These are phyloP conservation scores for Catharus minimus DNA, from an alignment of 2,113 vertebrate species.

Conservation along the genomic window DNA sequence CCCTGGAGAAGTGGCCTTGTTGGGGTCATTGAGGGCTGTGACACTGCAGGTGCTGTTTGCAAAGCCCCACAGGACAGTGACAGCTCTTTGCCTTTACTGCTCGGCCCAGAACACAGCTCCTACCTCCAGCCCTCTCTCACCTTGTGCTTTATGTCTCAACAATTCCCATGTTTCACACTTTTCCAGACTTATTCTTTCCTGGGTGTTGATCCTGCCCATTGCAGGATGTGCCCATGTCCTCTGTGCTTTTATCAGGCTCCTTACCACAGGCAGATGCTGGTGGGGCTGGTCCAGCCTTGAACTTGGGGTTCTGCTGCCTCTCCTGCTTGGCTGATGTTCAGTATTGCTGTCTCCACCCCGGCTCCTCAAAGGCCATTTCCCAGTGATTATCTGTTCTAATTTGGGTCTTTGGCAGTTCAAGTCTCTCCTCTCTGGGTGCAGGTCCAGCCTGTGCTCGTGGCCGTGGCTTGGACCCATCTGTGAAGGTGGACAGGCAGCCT, in stretches of 20 bases:
- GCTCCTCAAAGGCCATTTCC: neutral
- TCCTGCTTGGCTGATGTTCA: neutral
- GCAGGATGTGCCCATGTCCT: fast-evolving
- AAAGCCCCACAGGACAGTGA: neutral
- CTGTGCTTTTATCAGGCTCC: neutral
- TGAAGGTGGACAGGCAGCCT: neutral
- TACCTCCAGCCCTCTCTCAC: neutral
- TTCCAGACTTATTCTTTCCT: neutral
- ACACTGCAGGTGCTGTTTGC: neutral
- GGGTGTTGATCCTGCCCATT: fast-evolving
- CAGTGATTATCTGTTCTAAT: neutral
- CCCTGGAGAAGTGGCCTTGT: neutral
- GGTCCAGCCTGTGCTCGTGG: neutral
- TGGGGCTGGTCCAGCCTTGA: neutral
- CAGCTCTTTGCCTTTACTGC: neutral
- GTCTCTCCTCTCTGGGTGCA: neutral
- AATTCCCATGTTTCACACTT: neutral
- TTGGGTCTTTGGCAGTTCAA: neutral
- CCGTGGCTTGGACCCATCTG: neutral
- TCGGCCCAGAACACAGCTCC: neutral
- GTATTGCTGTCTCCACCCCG: neutral
- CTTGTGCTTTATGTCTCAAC: neutral
- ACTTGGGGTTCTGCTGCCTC: neutral
- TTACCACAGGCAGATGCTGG: neutral
- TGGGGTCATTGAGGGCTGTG: neutral